A percentile compares a stretch with the other conserved stretches of the same genome.
These are phyloP conservation scores for Orius insidiosus DNA, from an alignment of 1,140 invertebrate genomes.

Conservation along the genomic window DNA sequence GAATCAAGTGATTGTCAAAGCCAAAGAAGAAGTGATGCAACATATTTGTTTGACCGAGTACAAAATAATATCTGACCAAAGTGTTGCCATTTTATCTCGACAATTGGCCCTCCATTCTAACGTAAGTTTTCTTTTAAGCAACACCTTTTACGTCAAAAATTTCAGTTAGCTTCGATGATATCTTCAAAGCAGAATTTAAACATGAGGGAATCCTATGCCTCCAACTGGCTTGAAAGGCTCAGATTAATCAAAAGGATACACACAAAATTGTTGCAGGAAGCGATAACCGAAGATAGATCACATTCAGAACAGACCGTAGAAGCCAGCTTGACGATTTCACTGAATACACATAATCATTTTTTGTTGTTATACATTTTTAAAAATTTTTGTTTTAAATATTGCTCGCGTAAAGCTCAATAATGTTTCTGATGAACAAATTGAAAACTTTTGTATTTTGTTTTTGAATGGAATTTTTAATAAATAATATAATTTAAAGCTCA, in stretches of 20 bases:
- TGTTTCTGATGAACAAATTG: no score
- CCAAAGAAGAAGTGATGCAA: constrained; percentile 63
- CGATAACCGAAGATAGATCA: constrained; percentile 18
- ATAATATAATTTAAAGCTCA: no score
- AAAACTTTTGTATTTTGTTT: no score
- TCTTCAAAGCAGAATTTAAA: constrained; percentile 50
- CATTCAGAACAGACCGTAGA: constrained; percentile 16
- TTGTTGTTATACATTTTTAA: not conserved
- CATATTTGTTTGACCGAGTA: constrained; percentile 66
- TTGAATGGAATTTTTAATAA: no score
- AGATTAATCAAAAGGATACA: constrained; percentile 67
- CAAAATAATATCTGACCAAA: constrained; percentile 71
- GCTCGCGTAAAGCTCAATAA: no score
- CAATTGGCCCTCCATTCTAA: constrained; percentile 88
- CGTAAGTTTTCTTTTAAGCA: constrained; percentile 42
- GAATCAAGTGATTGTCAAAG: constrained; percentile 71
- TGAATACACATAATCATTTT: constrained; percentile 38
- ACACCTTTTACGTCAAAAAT: constrained; percentile 16
- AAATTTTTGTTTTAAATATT: no score
- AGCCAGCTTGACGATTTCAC: constrained; percentile 43
- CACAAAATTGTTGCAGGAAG: constrained; percentile 38
- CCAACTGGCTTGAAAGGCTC: constrained; percentile 85
- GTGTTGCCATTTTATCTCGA: constrained; percentile 67
- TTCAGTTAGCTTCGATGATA: constrained; percentile 74
- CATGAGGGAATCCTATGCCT: constrained; percentile 64